Percentiles rank a stretch among this genome's conserved stretches.
Conservation (phyloP, 1,140 invertebrate species). For the Hirudo medicinalis region DNA sequence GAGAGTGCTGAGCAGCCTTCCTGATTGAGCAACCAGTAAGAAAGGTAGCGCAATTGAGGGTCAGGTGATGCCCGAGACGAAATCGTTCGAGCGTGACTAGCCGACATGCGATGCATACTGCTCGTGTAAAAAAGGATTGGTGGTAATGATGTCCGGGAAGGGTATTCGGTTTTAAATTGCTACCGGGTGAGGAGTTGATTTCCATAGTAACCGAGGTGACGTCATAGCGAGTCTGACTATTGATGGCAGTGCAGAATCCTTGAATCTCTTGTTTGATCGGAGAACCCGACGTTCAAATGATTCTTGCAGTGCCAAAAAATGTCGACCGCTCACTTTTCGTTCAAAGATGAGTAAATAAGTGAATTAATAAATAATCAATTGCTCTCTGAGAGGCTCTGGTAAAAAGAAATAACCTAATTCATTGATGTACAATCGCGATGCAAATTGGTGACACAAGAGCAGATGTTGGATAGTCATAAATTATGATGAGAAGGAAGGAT, state of each 20-base stretch:
- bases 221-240: neutral
- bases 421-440: too few species aligned
- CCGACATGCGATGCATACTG: neutral
- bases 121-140: neutral
- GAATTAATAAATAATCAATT: neutral
- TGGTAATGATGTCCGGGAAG: neutral
- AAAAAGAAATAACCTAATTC: too few species aligned
- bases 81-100: neutral
- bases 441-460: neutral
- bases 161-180: neutral
- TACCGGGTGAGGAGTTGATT: neutral
- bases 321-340: neutral
- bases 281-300: neutral
- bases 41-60: too few species aligned
- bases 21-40: too few species aligned
- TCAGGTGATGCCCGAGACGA: neutral
- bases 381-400: too few species aligned
- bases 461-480: neutral
- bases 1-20: too few species aligned
- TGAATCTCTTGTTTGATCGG: neutral
- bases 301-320: slow-evolving; percentile 14
- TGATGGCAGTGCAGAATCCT: slow-evolving; percentile 12
- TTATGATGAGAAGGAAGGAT: neutral
- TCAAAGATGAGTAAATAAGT: neutral
- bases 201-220: neutral